These are phyloP conservation scores for Oreohelix idahoensis DNA, from an alignment of 1,140 invertebrate species.

Conservation along the genomic window DNA sequence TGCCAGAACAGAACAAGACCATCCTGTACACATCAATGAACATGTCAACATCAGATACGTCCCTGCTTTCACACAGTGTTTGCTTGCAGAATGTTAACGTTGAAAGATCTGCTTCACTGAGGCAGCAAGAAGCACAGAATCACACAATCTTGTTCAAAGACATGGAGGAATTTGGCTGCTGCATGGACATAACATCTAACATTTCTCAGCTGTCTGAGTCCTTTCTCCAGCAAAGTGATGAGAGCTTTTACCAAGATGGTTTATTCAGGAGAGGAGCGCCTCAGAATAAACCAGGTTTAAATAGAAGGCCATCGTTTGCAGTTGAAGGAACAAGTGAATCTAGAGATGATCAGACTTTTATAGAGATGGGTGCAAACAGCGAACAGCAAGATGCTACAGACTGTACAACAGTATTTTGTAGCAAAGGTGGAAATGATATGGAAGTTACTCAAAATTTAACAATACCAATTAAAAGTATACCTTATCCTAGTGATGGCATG, in stretches of 20 bases:
- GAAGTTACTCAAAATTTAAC: not conserved
- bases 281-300: not conserved
- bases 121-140: not conserved
- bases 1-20: not conserved
- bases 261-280: not conserved
- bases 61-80: not conserved
- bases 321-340: not conserved
- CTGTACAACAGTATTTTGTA: not conserved
- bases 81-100: not conserved
- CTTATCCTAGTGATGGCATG: not conserved
- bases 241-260: not conserved
- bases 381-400: not conserved
- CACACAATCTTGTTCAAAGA: not conserved
- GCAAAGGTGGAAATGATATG: not conserved
- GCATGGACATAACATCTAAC: slow-evolving; percentile 8
- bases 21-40: slow-evolving; percentile 1
- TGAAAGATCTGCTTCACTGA: not conserved
- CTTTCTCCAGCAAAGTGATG: not conserved
- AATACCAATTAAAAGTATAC: not conserved
- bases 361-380: not conserved
- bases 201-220: not conserved
- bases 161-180: not conserved
- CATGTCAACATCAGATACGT: not conserved
- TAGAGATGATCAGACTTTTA: not conserved
- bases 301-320: not conserved